A percentile compares a stretch with the other conserved stretches of the same genome.
Conservation (phyloP, 2,113 vertebrate genomes). For the Oryzias melastigma region DNA sequence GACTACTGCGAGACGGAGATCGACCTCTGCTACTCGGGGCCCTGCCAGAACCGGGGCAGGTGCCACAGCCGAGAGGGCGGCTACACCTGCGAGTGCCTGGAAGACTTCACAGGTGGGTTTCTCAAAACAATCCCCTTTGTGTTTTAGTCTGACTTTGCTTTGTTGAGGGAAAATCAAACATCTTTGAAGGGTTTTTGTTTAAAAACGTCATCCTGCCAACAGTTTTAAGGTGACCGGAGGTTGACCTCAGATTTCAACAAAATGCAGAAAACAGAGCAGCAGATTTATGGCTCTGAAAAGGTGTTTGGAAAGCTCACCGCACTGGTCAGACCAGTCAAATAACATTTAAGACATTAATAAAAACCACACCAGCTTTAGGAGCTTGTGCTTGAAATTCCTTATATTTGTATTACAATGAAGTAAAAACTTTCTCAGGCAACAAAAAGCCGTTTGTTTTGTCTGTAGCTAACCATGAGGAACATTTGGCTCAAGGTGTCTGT, state of each 20-base stretch:
- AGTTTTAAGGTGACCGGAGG: constrained; percentile 17
- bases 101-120: constrained; percentile 88
- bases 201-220: constrained; percentile 25
- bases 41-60: constrained; percentile 85
- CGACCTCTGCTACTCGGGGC: constrained; percentile 94
- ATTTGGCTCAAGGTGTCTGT: too few relatives aligned
- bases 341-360: not conserved
- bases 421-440: not conserved
- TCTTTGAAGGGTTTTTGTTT: constrained; percentile 30
- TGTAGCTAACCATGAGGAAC: too few relatives aligned
- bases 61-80: constrained; percentile 93
- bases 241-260: constrained; percentile 33
- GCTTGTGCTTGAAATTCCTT: not conserved
- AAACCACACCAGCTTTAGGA: not conserved
- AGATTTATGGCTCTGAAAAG: constrained; percentile 39
- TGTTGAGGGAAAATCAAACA: constrained; percentile 12
- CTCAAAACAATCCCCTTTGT: not conserved
- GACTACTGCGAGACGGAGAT: constrained; percentile 97
- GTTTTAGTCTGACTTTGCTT: not conserved
- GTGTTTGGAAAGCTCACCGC: constrained; percentile 31
- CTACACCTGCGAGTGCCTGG: constrained; percentile 89
- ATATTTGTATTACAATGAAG: not conserved
- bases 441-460: too few relatives aligned
- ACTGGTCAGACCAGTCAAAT: constrained; percentile 32
- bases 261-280: constrained; percentile 1